Evolutionary conservation across 2,113 vertebrate species (phyloP).

Genomic region (Solea senegalensis): DNA sequence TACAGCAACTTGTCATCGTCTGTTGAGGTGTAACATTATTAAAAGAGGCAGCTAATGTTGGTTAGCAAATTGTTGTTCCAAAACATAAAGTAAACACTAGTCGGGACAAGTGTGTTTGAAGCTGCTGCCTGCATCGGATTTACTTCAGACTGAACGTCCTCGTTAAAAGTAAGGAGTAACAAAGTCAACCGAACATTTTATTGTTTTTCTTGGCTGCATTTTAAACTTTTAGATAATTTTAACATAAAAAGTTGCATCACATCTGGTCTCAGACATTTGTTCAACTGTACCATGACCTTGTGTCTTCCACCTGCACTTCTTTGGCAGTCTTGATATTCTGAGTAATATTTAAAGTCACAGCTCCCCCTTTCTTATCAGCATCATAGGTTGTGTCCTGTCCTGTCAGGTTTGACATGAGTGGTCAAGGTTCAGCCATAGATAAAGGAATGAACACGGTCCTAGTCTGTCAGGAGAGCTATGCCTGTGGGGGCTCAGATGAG

Average conservation of each 20-base stretch:
- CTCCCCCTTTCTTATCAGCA: not conserved
- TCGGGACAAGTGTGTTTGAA: constrained; percentile 8
- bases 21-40: not conserved
- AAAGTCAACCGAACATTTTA: not conserved
- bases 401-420: constrained; percentile 84
- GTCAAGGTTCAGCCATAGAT: constrained; percentile 83
- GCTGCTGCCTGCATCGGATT: not conserved
- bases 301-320: not conserved
- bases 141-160: not conserved
- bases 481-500: constrained; percentile 91
- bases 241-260: constrained; percentile 13
- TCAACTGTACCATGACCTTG: not conserved
- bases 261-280: not conserved
- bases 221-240: not conserved
- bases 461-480: constrained; percentile 96
- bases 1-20: constrained; percentile 8
- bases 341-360: not conserved
- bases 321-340: not conserved
- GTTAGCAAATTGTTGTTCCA: constrained; percentile 36
- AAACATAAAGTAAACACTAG: constrained; percentile 6
- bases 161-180: not conserved
- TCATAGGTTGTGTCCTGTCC: not conserved
- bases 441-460: constrained; percentile 84
- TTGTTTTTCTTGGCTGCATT: not conserved
- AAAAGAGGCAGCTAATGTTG: constrained; percentile 36